Percentiles rank a stretch among this genome's conserved stretches.
Conservation (phyloP, 2,888 invertebrate species). For the Clitarchus hookeri region DNA sequence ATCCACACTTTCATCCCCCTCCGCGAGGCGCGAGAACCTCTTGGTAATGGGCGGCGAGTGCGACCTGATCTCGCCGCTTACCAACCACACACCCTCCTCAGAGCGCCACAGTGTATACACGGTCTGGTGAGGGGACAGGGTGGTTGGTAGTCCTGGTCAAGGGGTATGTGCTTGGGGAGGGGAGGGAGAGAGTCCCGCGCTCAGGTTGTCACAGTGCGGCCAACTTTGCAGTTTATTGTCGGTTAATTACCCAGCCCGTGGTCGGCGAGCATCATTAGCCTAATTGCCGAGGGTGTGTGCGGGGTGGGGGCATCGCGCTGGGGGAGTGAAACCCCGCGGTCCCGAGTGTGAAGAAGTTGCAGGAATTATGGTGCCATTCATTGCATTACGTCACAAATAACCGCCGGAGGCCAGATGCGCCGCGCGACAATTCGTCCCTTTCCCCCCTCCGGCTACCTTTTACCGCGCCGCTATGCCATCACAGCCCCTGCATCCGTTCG, state of each 20-base stretch:
- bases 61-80: too few species aligned
- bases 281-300: neutral
- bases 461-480: too few species aligned
- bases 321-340: neutral
- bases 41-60: too few species aligned
- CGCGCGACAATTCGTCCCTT: neutral
- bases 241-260: constrained; percentile 19
- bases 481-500: too few species aligned
- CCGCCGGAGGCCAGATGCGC: constrained; percentile 16
- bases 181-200: neutral
- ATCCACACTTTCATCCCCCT: too few species aligned
- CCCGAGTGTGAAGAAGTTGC: neutral
- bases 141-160: too few species aligned
- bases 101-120: too few species aligned
- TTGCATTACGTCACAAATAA: constrained; percentile 27
- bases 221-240: constrained; percentile 26
- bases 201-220: constrained; percentile 9
- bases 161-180: too few species aligned
- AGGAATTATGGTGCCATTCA: constrained; percentile 22
- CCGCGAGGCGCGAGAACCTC: too few species aligned
- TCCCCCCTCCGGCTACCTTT: neutral
- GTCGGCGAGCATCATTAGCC: constrained; percentile 15
- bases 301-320: neutral
- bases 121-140: too few species aligned
- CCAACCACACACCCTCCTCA: too few species aligned